Conservation (phyloP, 2,888 invertebrate genomes). For the Dasypolia templi region DNA sequence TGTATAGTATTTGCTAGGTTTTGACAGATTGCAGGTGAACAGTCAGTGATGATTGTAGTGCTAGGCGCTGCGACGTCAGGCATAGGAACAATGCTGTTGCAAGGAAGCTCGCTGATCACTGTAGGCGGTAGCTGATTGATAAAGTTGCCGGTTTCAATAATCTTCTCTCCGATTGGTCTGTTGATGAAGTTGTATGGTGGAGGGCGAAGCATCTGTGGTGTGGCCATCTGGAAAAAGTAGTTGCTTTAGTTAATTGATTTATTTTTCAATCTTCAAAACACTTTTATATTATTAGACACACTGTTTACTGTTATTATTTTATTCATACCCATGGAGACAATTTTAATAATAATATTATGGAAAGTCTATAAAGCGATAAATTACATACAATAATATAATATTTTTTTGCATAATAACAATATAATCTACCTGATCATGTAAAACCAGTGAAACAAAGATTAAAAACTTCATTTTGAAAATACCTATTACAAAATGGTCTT, state of each 20-base stretch:
- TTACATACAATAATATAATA: too few relatives aligned
- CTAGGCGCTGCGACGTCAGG: slow-evolving; percentile 57
- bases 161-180: slow-evolving; percentile 60
- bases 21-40: slow-evolving; percentile 81
- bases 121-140: slow-evolving; percentile 45
- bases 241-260: neutral
- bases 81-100: slow-evolving; percentile 60
- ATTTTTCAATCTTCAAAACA: neutral
- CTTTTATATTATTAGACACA: neutral
- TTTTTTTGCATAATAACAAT: too few relatives aligned
- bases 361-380: neutral
- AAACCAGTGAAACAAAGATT: neutral
- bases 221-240: slow-evolving; percentile 69
- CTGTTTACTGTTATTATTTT: neutral
- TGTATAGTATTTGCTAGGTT: slow-evolving; percentile 82
- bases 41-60: slow-evolving; percentile 81
- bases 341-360: neutral
- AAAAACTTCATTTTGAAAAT: slow-evolving; percentile 43
- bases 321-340: neutral
- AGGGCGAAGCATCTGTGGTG: slow-evolving; percentile 71
- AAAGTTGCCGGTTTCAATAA: slow-evolving; percentile 66
- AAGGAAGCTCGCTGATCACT: slow-evolving; percentile 64
- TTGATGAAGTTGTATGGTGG: slow-evolving; percentile 65
- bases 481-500: neutral
- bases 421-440: slow-evolving; percentile 40